Conservation (phyloP, 2,888 invertebrate genomes). For the Xanthorhoe spadicearia region DNA sequence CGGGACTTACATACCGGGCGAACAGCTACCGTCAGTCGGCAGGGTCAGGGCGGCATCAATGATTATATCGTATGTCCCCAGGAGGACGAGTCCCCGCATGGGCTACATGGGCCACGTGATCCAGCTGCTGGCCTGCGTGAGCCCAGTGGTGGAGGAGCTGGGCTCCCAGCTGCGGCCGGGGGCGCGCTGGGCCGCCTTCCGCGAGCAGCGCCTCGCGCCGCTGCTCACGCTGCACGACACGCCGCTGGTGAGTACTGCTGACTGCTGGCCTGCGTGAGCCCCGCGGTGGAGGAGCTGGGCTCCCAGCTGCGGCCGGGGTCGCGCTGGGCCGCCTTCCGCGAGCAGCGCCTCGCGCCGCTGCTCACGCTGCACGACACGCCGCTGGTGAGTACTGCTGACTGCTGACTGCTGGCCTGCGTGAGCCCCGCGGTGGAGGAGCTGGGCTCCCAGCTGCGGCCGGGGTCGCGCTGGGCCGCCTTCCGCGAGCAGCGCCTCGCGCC, state of each 20-base stretch:
- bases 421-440: constrained; percentile 48
- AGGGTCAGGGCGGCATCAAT: not conserved
- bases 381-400: constrained; percentile 55
- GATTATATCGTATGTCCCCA: not conserved
- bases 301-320: constrained; percentile 32
- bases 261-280: constrained; percentile 27
- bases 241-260: constrained; percentile 60
- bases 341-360: constrained; percentile 40
- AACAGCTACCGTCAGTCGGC: too few relatives aligned
- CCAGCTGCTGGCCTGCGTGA: constrained; percentile 57
- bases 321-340: constrained; percentile 55
- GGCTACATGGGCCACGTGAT: constrained; percentile 88
- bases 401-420: constrained; percentile 9
- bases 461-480: constrained; percentile 55
- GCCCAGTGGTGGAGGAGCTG: constrained; percentile 48
- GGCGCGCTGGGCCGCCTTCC: constrained; percentile 54
- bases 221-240: constrained; percentile 56
- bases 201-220: constrained; percentile 17
- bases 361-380: constrained; percentile 58
- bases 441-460: constrained; percentile 34
- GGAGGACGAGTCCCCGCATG: constrained; percentile 56
- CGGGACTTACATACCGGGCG: too few relatives aligned
- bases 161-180: constrained; percentile 33
- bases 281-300: constrained; percentile 47
- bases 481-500: constrained; percentile 18